phyloP scores from a whole-genome alignment of 2,797 vertebrate genomes.

The Epinephelus coioides region DNA sequence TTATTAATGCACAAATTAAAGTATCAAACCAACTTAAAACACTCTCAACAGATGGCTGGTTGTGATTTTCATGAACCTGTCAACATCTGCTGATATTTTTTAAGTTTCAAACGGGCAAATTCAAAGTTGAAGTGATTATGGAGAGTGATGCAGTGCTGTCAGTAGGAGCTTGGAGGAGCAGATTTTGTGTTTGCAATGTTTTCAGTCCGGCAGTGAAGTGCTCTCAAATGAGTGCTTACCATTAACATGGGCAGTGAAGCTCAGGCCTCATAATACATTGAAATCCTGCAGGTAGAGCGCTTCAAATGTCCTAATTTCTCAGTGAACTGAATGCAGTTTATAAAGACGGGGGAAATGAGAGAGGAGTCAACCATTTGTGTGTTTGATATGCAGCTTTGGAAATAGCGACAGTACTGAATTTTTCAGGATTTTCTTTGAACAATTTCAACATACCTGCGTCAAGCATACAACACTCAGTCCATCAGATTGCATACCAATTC shows the following conservation, averaged over 20 bases:
- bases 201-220: constrained; percentile 8
- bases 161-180: not conserved
- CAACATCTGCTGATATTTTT: no score
- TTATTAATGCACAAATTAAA: not conserved
- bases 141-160: not conserved
- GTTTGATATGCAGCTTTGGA: not conserved
- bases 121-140: constrained; percentile 1
- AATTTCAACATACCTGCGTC: not conserved
- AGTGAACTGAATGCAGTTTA: not conserved
- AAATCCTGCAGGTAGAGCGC: not conserved
- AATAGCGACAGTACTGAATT: not conserved
- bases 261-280: not conserved
- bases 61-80: no score
- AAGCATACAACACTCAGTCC: not conserved
- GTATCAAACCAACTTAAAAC: not conserved
- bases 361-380: no score
- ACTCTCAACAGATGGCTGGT: not conserved
- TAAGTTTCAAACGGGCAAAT: not conserved
- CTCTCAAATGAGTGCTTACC: not conserved
- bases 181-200: not conserved
- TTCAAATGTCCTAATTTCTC: not conserved
- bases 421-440: not conserved
- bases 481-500: not conserved
- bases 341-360: not conserved
- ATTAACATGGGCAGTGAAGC: not conserved